phyloP scores from a whole-genome alignment of 35 echinoderm and acorn worm species.

The Lytechinus variegatus region DNA sequence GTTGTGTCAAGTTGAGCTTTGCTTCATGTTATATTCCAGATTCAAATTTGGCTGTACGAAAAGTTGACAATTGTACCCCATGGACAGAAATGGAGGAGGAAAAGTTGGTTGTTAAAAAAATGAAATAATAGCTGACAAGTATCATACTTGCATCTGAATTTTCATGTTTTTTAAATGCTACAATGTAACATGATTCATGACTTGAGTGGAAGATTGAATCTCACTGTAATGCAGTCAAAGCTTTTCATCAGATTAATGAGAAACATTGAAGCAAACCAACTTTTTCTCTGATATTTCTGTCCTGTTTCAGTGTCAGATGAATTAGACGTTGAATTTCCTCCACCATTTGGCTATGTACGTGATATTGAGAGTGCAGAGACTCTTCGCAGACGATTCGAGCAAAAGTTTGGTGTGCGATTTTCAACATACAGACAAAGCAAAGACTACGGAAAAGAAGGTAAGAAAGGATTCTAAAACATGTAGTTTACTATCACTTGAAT shows the following conservation, averaged over 20 bases:
- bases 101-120: no score
- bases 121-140: no score
- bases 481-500: no score
- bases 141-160: neutral
- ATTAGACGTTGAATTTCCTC: neutral
- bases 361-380: conserved; percentile 17
- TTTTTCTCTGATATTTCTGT: conserved; percentile 21
- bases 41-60: no score
- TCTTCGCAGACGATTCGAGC: neutral
- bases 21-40: no score
- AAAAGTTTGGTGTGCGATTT: neutral
- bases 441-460: conserved; percentile 40
- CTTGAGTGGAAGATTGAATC: neutral
- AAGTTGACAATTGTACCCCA: no score
- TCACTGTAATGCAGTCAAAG: neutral
- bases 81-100: no score
- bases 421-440: conserved; percentile 46
- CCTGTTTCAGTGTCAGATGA: neutral
- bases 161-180: neutral
- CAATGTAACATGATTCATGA: neutral
- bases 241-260: neutral
- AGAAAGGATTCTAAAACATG: neutral
- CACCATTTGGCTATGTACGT: conserved; percentile 27
- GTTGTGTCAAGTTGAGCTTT: no score
- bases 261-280: conserved; percentile 29